These are phyloP conservation scores for Anthopleura sola DNA, from an alignment of 64 coral and sea anemone genomes.

Conservation along the genomic window DNA sequence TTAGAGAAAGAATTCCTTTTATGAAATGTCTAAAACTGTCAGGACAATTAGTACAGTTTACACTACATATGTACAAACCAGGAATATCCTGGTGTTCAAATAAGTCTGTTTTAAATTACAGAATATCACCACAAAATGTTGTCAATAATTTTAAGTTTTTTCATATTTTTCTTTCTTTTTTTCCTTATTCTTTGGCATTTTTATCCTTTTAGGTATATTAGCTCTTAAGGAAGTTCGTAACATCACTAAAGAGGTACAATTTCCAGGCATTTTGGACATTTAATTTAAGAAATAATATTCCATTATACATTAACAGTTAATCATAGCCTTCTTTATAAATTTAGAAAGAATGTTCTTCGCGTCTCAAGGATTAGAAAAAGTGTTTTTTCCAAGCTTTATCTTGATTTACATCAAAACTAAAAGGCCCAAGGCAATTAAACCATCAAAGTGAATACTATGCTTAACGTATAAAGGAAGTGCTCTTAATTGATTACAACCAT, in stretches of 20 bases:
- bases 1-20: not conserved
- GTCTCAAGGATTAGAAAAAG: slow-evolving; percentile 11
- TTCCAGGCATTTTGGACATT: too few species aligned
- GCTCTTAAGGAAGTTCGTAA: not conserved
- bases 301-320: not conserved
- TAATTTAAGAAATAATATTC: not conserved
- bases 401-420: slow-evolving; percentile 3
- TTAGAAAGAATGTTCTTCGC: not conserved
- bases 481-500: slow-evolving; percentile 15
- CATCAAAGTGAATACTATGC: slow-evolving; percentile 14
- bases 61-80: not conserved
- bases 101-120: too few species aligned
- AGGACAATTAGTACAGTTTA: not conserved
- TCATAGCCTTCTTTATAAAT: not conserved
- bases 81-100: not conserved
- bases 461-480: not conserved
- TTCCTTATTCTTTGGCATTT: not conserved
- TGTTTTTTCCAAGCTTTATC: not conserved
- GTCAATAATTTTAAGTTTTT: too few species aligned
- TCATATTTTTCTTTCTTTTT: not conserved
- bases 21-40: not conserved
- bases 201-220: too few species aligned
- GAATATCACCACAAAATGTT: too few species aligned
- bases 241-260: too few species aligned
- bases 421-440: slow-evolving; percentile 14